These are phyloP conservation scores for Dicaeum eximium DNA, from an alignment of 2,113 vertebrate species.

Conservation along the genomic window DNA sequence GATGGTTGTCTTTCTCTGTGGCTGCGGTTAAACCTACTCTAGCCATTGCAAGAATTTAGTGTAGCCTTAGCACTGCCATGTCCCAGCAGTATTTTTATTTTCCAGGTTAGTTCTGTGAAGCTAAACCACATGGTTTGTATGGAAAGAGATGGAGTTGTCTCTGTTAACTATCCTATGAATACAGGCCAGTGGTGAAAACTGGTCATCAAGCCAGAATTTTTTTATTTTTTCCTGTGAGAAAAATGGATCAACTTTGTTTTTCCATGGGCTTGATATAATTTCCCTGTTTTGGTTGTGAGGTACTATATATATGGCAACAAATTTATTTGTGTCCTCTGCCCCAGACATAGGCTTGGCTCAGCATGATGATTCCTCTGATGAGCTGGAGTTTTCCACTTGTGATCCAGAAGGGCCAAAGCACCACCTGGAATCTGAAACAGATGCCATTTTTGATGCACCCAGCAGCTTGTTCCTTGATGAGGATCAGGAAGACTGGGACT, in stretches of 20 bases:
- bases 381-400: conserved; percentile 61
- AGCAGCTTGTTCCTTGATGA: conserved; percentile 37
- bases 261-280: neutral
- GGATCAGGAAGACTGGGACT: conserved; percentile 60
- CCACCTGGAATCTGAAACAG: conserved; percentile 3
- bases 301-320: neutral
- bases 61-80: neutral
- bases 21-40: neutral
- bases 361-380: conserved; percentile 71
- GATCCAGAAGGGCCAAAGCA: conserved; percentile 52
- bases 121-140: neutral
- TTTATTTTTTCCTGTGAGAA: neutral
- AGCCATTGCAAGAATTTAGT: neutral
- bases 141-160: neutral
- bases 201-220: neutral
- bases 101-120: neutral
- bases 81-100: neutral
- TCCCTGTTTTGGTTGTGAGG: neutral
- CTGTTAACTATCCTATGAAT: neutral
- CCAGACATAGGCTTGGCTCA: conserved; percentile 31
- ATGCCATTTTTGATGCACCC: conserved; percentile 55
- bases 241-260: neutral
- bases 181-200: neutral
- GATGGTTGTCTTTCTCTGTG: neutral
- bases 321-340: neutral